Conservation (phyloP, 2,797 vertebrate genomes). For the Falco biarmicus region DNA sequence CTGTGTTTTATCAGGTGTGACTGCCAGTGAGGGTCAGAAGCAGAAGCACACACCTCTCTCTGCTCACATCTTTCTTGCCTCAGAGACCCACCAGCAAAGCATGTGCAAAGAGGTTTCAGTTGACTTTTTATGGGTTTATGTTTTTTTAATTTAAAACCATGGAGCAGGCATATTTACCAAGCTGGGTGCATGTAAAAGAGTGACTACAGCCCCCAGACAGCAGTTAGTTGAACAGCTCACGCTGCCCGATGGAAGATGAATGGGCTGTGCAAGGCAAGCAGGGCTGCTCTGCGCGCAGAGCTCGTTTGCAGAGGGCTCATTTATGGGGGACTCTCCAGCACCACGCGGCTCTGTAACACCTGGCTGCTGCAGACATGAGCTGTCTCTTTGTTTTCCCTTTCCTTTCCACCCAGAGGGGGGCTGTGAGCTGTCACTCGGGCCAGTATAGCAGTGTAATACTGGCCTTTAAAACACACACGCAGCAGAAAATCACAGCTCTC, state of each 20-base stretch:
- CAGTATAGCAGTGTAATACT: not conserved
- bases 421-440: not conserved
- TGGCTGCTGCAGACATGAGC: not conserved
- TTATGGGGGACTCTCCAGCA: not conserved
- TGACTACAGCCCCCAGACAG: not conserved
- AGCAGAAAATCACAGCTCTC: not conserved
- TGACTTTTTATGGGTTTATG: not conserved
- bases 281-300: not conserved
- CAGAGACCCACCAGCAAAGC: not conserved
- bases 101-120: not conserved
- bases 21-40: not conserved
- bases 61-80: not conserved
- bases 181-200: not conserved
- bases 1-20: not conserved
- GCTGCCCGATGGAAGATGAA: not conserved
- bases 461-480: not conserved
- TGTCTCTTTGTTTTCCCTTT: not conserved
- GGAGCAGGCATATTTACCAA: not conserved
- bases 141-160: not conserved
- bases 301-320: not conserved
- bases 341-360: not conserved
- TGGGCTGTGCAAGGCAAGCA: not conserved
- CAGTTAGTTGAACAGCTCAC: not conserved
- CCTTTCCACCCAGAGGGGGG: not conserved
- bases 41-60: not conserved